Percentiles rank a stretch among this genome's conserved stretches.
phyloP scores from a whole-genome alignment of 2,888 invertebrate species.

The Gastrophysa polygoni region DNA sequence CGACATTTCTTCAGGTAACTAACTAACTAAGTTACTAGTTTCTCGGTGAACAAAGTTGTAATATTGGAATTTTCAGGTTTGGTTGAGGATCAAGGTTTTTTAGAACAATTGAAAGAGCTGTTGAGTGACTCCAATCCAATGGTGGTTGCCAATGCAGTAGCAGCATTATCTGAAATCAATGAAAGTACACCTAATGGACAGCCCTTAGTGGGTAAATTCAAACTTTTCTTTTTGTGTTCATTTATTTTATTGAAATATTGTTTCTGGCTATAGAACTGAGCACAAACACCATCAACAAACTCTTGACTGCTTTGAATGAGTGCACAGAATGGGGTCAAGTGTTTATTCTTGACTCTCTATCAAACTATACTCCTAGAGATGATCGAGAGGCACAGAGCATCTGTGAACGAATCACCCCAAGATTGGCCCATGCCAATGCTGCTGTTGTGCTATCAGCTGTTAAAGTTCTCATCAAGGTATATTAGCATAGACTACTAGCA shows the following conservation, averaged over 20 bases:
- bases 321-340: conserved; percentile 99
- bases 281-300: conserved; percentile 96
- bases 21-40: too few species aligned
- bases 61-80: conserved; percentile 47
- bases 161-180: conserved; percentile 97
- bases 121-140: conserved; percentile 99
- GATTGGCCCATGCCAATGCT: conserved; percentile 98
- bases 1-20: conserved; percentile 82
- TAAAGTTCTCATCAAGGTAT: conserved; percentile 90
- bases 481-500: not conserved
- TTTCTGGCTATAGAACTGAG: conserved; percentile 77
- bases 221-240: not conserved
- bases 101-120: conserved; percentile 95
- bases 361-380: conserved; percentile 96
- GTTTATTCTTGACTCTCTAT: conserved; percentile 96
- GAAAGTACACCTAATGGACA: conserved; percentile 96
- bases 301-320: conserved; percentile 97
- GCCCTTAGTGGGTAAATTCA: conserved; percentile 75
- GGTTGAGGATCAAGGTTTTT: conserved; percentile 86
- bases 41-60: too few species aligned
- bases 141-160: conserved; percentile 99
- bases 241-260: not conserved
- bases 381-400: conserved; percentile 98
- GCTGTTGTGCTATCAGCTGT: conserved; percentile 98
- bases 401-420: conserved; percentile 95